phyloP scores from a whole-genome alignment of 1,140 invertebrate genomes.

The Sarcophaga peregrina region DNA sequence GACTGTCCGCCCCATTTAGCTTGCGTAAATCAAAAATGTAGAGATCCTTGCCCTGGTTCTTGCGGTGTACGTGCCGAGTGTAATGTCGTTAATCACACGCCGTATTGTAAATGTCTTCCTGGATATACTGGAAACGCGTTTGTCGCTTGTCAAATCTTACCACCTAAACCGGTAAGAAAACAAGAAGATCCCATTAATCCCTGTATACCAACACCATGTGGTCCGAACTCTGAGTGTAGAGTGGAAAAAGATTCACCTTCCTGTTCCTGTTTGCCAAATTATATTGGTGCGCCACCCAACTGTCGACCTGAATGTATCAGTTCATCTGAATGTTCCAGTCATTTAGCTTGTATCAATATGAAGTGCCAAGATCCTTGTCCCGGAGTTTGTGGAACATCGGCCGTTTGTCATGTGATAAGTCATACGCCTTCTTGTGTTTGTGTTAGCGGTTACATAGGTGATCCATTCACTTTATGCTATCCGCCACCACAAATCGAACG shows the following conservation, averaged over 20 bases:
- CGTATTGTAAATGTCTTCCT: slow-evolving; percentile 80
- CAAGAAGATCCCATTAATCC: slow-evolving; percentile 67
- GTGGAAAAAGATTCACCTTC: slow-evolving; percentile 75
- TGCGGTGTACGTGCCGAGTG: slow-evolving; percentile 80
- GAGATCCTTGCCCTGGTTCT: slow-evolving; percentile 74
- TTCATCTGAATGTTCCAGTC: slow-evolving; percentile 75
- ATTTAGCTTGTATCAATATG: slow-evolving; percentile 75
- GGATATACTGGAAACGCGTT: slow-evolving; percentile 87
- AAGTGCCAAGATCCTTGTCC: slow-evolving; percentile 80
- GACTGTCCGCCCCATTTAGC: slow-evolving; percentile 75
- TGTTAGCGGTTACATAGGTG: slow-evolving; percentile 74
- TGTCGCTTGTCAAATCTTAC: slow-evolving; percentile 63
- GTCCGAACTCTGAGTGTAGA: slow-evolving; percentile 78
- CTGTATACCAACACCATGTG: slow-evolving; percentile 79
- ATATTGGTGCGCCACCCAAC: slow-evolving; percentile 80
- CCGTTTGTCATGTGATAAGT: slow-evolving; percentile 79
- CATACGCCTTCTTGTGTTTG: slow-evolving; percentile 80
- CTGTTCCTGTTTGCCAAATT: slow-evolving; percentile 81
- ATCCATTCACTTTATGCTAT: slow-evolving; percentile 73
- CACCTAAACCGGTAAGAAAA: slow-evolving; percentile 51
- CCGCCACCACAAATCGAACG: slow-evolving; percentile 64
- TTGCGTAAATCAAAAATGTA: slow-evolving; percentile 79
- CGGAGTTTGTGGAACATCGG: slow-evolving; percentile 77
- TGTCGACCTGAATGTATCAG: slow-evolving; percentile 76
- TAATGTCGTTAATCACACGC: slow-evolving; percentile 83